Conservation (phyloP, 2,888 invertebrate species). For the Troglohyphantes excavatus region DNA sequence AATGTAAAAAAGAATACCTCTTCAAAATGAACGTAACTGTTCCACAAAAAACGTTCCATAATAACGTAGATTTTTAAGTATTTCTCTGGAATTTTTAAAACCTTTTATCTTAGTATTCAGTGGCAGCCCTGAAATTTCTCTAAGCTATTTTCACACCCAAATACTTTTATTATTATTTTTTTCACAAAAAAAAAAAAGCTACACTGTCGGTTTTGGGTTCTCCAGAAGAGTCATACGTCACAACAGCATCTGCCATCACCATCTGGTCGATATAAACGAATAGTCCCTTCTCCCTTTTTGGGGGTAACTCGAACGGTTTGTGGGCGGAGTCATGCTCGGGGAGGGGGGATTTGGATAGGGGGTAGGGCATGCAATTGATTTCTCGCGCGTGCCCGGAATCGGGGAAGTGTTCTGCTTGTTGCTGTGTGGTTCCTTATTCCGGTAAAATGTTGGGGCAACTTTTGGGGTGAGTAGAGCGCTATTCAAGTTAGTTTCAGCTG, state of each 20-base stretch:
- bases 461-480: background rate
- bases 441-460: background rate
- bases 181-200: too few relatives aligned
- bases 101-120: too few relatives aligned
- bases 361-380: conserved; percentile 38
- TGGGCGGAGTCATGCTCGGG: conserved; percentile 8
- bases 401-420: background rate
- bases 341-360: background rate
- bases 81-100: too few relatives aligned
- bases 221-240: conserved; percentile 34
- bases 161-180: too few relatives aligned
- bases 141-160: too few relatives aligned
- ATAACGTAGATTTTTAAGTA: too few relatives aligned
- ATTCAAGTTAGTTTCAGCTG: too few relatives aligned
- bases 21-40: too few relatives aligned
- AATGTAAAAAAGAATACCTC: too few relatives aligned
- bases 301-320: conserved; percentile 14
- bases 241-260: conserved; percentile 14
- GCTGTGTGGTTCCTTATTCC: background rate
- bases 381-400: conserved; percentile 12
- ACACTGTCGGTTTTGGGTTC: too few relatives aligned
- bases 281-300: background rate
- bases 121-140: too few relatives aligned
- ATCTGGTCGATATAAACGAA: conserved; percentile 55
- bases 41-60: too few relatives aligned